phyloP scores from a whole-genome alignment of 1,140 invertebrate species.

The Stegodyphus dumicola region DNA sequence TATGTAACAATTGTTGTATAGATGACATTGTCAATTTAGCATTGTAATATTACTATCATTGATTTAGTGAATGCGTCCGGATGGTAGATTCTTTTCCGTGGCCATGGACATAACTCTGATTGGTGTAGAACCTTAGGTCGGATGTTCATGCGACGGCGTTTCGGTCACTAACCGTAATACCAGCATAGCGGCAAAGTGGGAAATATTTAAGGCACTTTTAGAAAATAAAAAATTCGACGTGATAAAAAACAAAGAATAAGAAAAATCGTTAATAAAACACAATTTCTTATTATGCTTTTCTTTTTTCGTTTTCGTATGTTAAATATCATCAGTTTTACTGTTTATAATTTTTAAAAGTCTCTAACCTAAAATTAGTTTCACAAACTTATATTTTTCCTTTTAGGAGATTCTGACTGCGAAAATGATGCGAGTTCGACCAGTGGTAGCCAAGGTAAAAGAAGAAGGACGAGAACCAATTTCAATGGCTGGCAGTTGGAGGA shows the following conservation, averaged over 20 bases:
- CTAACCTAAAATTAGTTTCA: background rate
- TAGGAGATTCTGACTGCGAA: constrained; percentile 58
- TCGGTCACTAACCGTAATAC: no score
- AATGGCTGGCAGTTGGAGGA: constrained; percentile 99
- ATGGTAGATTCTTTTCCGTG: no score
- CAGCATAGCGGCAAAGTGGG: no score
- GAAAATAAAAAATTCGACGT: background rate
- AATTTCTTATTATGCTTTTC: background rate
- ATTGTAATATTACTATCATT: no score
- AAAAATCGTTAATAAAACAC: background rate
- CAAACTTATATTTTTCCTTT: background rate
- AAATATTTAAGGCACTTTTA: background rate
- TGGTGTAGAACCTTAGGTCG: no score
- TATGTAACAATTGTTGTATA: no score
- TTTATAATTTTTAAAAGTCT: background rate
- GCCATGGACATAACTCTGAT: no score
- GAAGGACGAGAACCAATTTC: constrained; percentile 96
- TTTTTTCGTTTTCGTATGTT: background rate
- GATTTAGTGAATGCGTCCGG: no score
- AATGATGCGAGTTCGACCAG: constrained; percentile 62
- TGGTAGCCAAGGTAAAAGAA: constrained; percentile 71
- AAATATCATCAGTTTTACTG: background rate
- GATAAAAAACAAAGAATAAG: background rate
- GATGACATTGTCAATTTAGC: no score
- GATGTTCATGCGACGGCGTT: no score